phyloP scores from a whole-genome alignment of 2,888 invertebrate species.

The Acanthosoma haemorrhoidale region DNA sequence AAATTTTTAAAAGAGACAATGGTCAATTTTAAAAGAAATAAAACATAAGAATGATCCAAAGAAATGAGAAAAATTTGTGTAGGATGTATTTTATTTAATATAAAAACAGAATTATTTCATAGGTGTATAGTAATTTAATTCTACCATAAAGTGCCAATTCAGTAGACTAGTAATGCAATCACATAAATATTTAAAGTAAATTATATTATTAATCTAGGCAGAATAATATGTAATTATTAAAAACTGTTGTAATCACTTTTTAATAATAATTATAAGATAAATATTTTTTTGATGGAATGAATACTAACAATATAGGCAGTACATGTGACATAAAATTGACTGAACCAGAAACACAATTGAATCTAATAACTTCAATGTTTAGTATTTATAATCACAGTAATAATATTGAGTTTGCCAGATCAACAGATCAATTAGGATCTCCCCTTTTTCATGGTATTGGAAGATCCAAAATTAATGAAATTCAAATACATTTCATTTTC shows the following conservation, averaged over 20 bases:
- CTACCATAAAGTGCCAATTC: constrained; percentile 12
- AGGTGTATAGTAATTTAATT: constrained; percentile 2
- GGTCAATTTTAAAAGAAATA: too few relatives aligned
- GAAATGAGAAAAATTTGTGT: too few relatives aligned
- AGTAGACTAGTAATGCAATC: constrained; percentile 22
- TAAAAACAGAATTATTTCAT: constrained; percentile 1
- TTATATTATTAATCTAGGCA: constrained; percentile 5
- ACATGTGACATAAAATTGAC: not conserved
- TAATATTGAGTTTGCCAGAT: constrained; percentile 10
- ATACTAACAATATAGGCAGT: not conserved
- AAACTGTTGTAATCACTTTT: constrained; percentile 11
- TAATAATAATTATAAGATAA: not conserved
- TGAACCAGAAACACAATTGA: constrained; percentile 1
- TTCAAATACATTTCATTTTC: not conserved
- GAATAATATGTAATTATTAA: not conserved
- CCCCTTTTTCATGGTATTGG: not conserved
- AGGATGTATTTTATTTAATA: constrained; percentile 1
- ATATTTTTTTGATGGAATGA: constrained; percentile 12
- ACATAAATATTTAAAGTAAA: constrained; percentile 18
- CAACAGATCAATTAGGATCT: not conserved
- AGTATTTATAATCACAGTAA: constrained; percentile 24
- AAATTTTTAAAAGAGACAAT: too few relatives aligned
- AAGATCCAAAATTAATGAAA: constrained; percentile 13
- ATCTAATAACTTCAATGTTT: constrained; percentile 24
- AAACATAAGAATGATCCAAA: too few relatives aligned